These are phyloP conservation scores for Panagrolaimus sp. DNA, from an alignment of 1,140 invertebrate species.

Conservation along the genomic window DNA sequence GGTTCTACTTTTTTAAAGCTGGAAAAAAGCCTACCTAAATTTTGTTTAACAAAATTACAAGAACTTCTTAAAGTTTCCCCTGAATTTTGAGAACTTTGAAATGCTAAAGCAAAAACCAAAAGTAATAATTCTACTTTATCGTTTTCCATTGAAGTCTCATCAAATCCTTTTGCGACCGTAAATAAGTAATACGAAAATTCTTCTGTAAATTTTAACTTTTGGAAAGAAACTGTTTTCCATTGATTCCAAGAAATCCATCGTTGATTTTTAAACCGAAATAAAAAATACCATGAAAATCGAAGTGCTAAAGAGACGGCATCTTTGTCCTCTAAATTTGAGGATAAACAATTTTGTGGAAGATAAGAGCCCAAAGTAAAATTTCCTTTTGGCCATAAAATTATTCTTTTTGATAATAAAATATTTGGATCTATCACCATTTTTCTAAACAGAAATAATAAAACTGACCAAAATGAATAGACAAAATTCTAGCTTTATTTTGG, in stretches of 20 bases:
- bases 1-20: neutral
- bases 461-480: too few species aligned
- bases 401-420: neutral
- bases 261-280: neutral
- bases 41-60: neutral
- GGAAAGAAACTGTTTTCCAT: neutral
- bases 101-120: neutral
- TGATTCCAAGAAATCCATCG: neutral
- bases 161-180: conserved; percentile 8
- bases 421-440: too few species aligned
- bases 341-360: neutral
- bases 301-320: neutral
- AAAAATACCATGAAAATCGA: conserved; percentile 8
- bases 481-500: too few species aligned
- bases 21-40: neutral
- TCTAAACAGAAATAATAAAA: too few species aligned
- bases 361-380: neutral
- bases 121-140: neutral
- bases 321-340: neutral
- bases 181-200: conserved; percentile 10
- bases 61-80: neutral
- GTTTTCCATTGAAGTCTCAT: neutral
- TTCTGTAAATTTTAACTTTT: neutral
- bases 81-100: neutral
- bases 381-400: conserved; percentile 12